A percentile compares a stretch with the other conserved stretches of the same genome.
These are phyloP conservation scores for Clarias magur DNA, from an alignment of 2,113 vertebrate species.

Conservation along the genomic window DNA sequence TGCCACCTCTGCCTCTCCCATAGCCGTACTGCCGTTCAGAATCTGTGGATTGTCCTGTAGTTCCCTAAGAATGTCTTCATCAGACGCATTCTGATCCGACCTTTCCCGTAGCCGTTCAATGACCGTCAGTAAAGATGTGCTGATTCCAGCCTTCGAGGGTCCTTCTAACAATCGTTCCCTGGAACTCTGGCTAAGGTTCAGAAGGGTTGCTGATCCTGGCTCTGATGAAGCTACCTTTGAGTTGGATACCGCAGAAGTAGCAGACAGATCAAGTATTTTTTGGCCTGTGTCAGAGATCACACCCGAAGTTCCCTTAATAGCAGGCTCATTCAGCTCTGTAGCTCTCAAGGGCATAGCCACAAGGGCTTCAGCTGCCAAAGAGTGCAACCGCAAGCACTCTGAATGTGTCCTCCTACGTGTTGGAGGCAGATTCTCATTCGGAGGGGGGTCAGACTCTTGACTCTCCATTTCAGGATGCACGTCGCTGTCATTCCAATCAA, in stretches of 20 bases:
- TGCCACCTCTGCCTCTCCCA: conserved; percentile 29
- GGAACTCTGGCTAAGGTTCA: conserved; percentile 66
- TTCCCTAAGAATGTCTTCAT: conserved; percentile 94
- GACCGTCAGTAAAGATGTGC: conserved; percentile 91
- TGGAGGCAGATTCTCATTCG: conserved; percentile 88
- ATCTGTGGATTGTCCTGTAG: conserved; percentile 91
- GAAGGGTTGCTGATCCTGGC: conserved; percentile 61
- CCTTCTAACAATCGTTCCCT: conserved; percentile 73
- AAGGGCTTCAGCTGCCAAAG: conserved; percentile 90
- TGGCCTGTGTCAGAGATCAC: conserved; percentile 71
- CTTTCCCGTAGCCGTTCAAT: conserved; percentile 92
- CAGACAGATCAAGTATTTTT: conserved; percentile 64
- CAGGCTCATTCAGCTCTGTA: conserved; percentile 75
- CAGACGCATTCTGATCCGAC: conserved; percentile 92
- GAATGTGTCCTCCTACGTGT: conserved; percentile 90
- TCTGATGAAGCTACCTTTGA: conserved; percentile 42
- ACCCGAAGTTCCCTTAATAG: conserved; percentile 64
- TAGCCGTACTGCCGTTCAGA: conserved; percentile 62
- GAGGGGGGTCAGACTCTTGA: conserved; percentile 46
- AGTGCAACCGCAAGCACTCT: conserved; percentile 91
- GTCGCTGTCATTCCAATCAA: conserved; percentile 72
- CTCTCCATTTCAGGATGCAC: conserved; percentile 57
- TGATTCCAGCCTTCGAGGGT: conserved; percentile 90
- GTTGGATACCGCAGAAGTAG: conserved; percentile 64
- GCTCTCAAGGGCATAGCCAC: conserved; percentile 93